These are phyloP conservation scores for Aelia acuminata DNA, from an alignment of 2,888 invertebrate genomes.

Conservation along the genomic window DNA sequence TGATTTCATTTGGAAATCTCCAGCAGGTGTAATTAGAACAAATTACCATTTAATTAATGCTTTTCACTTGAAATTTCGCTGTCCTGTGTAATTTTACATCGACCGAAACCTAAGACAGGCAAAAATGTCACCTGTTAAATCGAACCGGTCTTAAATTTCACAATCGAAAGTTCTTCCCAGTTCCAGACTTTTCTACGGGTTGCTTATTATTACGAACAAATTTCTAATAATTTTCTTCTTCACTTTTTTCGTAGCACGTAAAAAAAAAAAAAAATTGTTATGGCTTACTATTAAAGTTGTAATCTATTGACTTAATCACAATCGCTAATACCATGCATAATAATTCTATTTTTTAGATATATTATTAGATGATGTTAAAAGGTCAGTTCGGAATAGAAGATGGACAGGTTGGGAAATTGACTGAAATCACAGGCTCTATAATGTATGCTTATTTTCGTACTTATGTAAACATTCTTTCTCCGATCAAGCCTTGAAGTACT, in stretches of 20 bases:
- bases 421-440: background rate
- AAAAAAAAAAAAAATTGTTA: background rate
- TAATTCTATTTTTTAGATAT: background rate
- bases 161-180: background rate
- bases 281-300: background rate
- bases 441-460: background rate
- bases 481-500: background rate
- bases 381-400: background rate
- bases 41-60: conserved; percentile 46
- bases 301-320: background rate
- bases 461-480: conserved; percentile 9
- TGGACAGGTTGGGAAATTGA: background rate
- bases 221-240: background rate
- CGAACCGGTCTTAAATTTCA: conserved; percentile 4
- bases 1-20: conserved; percentile 21
- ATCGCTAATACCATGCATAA: background rate
- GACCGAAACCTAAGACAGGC: background rate
- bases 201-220: background rate
- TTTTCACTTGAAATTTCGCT: conserved; percentile 8
- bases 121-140: conserved; percentile 12
- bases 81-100: conserved; percentile 5
- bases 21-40: background rate
- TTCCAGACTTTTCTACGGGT: conserved; percentile 1
- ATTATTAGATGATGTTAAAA: background rate
- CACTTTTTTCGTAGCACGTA: background rate